A percentile compares a stretch with the other conserved stretches of the same genome.
phyloP scores from a whole-genome alignment of 2,113 vertebrate genomes.

The Chloropsis hardwickii region DNA sequence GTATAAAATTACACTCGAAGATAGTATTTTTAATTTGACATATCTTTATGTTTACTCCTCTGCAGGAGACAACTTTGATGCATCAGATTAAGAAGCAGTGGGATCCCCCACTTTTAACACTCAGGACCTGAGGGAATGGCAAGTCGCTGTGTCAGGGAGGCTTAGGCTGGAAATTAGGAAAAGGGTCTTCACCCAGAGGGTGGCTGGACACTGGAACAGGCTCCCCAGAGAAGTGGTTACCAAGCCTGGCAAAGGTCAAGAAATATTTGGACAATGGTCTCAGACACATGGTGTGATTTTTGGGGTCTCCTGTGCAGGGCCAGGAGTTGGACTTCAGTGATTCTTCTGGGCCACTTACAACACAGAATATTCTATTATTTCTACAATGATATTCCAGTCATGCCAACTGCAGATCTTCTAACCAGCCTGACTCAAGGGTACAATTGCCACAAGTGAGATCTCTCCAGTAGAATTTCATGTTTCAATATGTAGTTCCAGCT shows the following conservation, averaged over 20 bases:
- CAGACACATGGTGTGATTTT: neutral
- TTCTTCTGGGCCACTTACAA: neutral
- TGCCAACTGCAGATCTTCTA: neutral
- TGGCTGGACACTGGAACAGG: neutral
- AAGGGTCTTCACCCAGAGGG: neutral
- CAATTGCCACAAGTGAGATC: neutral
- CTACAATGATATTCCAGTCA: neutral
- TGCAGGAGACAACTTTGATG: neutral
- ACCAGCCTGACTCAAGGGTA: neutral
- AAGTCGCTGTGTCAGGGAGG: no score
- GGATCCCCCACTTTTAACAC: neutral
- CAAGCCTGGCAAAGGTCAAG: neutral
- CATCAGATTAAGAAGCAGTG: neutral
- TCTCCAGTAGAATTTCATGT: neutral
- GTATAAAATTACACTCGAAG: neutral
- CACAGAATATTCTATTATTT: neutral
- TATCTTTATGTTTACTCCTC: neutral
- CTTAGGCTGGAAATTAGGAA: neutral
- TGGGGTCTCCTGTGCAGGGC: neutral
- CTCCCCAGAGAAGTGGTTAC: neutral
- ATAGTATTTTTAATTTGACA: neutral
- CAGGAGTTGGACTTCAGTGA: neutral
- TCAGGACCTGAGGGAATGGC: neutral
- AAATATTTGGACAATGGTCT: neutral
- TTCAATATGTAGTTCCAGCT: neutral